A percentile compares a stretch with the other conserved stretches of the same genome.
Evolutionary conservation across 2,113 vertebrate species (phyloP).

Genomic region (Cyanoliseus patagonus): DNA sequence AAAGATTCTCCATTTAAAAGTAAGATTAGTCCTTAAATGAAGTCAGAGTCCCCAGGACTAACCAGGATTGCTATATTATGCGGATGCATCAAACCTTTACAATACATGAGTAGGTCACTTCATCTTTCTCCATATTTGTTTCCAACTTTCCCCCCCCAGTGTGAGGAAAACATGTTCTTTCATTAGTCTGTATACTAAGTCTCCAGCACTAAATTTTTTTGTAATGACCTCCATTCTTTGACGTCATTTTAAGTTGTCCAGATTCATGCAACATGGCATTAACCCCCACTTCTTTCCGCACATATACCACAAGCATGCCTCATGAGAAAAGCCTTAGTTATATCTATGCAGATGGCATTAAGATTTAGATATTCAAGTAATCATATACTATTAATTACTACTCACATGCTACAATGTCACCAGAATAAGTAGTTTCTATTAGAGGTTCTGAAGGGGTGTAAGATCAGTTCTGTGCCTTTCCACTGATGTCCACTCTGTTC

Average conservation of each 20-base stretch:
- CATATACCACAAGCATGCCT: background rate
- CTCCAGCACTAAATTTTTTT: background rate
- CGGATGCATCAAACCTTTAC: background rate
- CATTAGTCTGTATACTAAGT: background rate
- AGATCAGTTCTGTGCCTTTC: background rate
- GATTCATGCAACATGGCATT: background rate
- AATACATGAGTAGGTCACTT: background rate
- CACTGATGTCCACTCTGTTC: background rate
- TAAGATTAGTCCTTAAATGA: background rate
- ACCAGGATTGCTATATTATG: rapidly evolving
- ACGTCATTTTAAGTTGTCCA: background rate
- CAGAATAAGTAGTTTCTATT: background rate
- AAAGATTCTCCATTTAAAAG: background rate
- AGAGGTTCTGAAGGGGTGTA: background rate
- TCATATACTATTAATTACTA: background rate
- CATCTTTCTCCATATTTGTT: background rate
- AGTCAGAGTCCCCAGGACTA: background rate
- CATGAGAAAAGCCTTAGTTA: background rate
- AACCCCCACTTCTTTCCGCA: background rate
- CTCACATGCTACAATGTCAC: background rate
- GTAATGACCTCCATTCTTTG: background rate
- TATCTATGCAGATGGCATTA: background rate
- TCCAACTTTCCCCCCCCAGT: background rate
- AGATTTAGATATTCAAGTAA: background rate
- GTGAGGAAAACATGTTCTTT: background rate